phyloP scores from a whole-genome alignment of 2,113 vertebrate species.

The Tor tambroides region DNA sequence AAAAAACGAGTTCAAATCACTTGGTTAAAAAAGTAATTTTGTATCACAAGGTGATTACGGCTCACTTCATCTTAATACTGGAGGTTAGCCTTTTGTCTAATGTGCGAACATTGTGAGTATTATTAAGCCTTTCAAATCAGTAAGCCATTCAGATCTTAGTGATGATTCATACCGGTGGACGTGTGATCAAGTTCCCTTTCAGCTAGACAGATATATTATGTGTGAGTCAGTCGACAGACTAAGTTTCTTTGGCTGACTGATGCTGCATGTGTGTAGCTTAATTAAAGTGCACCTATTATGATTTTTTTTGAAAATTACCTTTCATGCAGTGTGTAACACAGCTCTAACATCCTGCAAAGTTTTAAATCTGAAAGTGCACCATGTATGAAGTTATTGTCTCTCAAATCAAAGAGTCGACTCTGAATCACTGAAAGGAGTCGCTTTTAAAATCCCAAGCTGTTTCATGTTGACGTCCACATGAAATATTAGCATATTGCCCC shows the following conservation, averaged over 20 bases:
- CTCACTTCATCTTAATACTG: neutral
- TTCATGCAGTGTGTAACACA: no score
- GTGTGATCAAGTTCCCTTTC: conserved; percentile 18
- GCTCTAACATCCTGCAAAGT: no score
- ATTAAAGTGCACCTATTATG: neutral
- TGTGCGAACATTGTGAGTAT: conserved; percentile 12
- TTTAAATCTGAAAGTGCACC: no score
- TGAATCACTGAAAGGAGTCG: no score
- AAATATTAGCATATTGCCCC: neutral
- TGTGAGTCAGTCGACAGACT: conserved; percentile 7
- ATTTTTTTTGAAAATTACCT: no score
- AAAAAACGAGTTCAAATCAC: neutral
- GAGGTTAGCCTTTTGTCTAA: conserved; percentile 25
- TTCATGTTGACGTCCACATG: no score
- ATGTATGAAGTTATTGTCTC: no score
- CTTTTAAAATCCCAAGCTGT: no score
- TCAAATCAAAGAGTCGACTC: no score
- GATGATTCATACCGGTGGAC: conserved; percentile 17
- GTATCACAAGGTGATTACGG: neutral
- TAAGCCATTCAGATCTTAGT: conserved; percentile 26
- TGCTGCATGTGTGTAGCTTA: neutral
- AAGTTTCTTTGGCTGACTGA: neutral
- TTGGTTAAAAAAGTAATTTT: neutral
- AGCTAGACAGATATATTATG: conserved; percentile 18
- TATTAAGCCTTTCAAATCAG: conserved; percentile 37